These are phyloP conservation scores for Nasonia oneida DNA, from an alignment of 2,888 invertebrate genomes.

Conservation along the genomic window DNA sequence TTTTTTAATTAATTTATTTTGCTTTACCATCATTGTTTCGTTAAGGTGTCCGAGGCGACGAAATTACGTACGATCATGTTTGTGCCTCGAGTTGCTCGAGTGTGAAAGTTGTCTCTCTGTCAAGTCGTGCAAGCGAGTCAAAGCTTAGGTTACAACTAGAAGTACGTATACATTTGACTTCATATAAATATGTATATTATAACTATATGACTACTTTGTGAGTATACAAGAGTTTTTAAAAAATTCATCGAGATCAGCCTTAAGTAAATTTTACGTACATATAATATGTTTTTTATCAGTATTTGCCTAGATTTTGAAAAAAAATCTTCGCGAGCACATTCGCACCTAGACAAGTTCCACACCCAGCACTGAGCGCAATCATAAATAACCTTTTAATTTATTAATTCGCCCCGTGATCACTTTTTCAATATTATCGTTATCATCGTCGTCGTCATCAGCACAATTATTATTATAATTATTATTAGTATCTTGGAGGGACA, in stretches of 20 bases:
- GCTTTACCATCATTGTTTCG: slow-evolving; percentile 11
- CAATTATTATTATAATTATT: not conserved
- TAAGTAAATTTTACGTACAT: slow-evolving; percentile 19
- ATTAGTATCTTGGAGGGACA: slow-evolving; percentile 76
- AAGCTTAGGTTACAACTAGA: slow-evolving; percentile 38
- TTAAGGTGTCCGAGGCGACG: slow-evolving; percentile 24
- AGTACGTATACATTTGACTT: slow-evolving; percentile 42
- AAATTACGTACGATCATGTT: slow-evolving; percentile 36
- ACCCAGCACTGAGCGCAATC: slow-evolving; percentile 32
- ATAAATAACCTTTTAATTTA: slow-evolving; percentile 56
- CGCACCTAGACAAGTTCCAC: slow-evolving; percentile 31
- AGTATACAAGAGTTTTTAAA: slow-evolving; percentile 39
- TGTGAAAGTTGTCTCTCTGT: slow-evolving; percentile 27
- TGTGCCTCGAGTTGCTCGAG: not conserved
- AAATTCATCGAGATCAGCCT: slow-evolving; percentile 23
- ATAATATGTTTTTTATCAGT: slow-evolving; percentile 4
- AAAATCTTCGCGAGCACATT: slow-evolving; percentile 19
- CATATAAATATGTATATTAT: slow-evolving; percentile 33
- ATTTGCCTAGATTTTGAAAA: slow-evolving; percentile 5
- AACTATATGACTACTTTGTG: slow-evolving; percentile 22
- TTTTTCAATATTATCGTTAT: slow-evolving; percentile 40
- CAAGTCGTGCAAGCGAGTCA: slow-evolving; percentile 21
- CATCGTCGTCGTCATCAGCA: not conserved
- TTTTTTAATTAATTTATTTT: slow-evolving; percentile 67
- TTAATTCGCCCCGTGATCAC: slow-evolving; percentile 33